Percentiles rank a stretch among this genome's conserved stretches.
These are phyloP conservation scores for Mormyrus proboscirostris DNA, from an alignment of 2,797 vertebrate genomes.

Conservation along the genomic window DNA sequence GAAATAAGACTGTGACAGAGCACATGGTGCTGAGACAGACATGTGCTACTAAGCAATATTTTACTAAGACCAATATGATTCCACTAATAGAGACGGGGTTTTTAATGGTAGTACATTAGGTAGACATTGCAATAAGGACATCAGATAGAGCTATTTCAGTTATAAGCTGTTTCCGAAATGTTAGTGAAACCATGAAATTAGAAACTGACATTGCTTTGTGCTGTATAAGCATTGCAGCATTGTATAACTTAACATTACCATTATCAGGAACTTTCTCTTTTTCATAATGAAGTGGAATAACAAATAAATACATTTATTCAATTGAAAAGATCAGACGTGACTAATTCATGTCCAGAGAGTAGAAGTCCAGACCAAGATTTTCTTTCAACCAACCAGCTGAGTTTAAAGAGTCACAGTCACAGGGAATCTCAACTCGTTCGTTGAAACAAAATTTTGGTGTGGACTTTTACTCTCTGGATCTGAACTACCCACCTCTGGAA, in stretches of 20 bases:
- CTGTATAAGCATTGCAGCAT: background rate
- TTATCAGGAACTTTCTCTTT: background rate
- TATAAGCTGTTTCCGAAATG: background rate
- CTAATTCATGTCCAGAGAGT: background rate
- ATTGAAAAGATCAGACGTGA: background rate
- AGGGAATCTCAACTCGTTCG: background rate
- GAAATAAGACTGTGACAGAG: background rate
- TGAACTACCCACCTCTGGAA: background rate
- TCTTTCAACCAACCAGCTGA: background rate
- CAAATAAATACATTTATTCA: background rate
- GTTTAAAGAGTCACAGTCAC: background rate
- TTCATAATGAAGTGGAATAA: background rate
- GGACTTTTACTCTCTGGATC: background rate
- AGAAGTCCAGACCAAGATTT: background rate
- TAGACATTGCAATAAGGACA: background rate
- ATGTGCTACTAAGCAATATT: background rate
- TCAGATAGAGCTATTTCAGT: background rate
- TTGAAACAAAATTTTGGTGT: background rate
- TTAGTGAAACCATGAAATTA: background rate
- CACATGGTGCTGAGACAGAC: background rate
- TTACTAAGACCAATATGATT: background rate
- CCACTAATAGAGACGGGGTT: background rate
- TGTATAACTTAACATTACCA: background rate
- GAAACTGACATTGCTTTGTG: background rate
- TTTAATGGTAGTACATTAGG: background rate